Conservation (phyloP, 1,140 invertebrate genomes). For the Plectrocnemia conspersa region DNA sequence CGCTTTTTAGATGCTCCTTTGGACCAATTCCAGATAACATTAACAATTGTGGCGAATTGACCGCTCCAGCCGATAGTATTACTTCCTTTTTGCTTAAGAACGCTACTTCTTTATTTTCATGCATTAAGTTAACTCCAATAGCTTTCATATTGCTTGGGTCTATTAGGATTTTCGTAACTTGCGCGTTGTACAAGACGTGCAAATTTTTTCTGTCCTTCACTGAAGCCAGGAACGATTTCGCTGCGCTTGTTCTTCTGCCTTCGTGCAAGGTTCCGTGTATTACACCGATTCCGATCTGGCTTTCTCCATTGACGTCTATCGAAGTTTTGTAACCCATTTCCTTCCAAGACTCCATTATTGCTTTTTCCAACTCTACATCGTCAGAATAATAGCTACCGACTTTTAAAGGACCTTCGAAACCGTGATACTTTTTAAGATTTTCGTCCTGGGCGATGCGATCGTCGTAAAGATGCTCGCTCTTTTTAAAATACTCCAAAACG, state of each 20-base stretch:
- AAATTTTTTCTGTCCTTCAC: conserved; percentile 60
- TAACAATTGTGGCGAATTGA: conserved; percentile 52
- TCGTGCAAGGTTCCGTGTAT: conserved; percentile 48
- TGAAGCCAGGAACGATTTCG: conserved; percentile 55
- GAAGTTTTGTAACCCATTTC: conserved; percentile 47
- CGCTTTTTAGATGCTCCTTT: conserved; percentile 41
- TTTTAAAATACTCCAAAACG: conserved; percentile 59
- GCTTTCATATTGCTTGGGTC: conserved; percentile 37
- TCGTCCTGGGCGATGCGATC: conserved; percentile 40
- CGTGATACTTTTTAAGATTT: conserved; percentile 40
- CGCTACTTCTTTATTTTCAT: conserved; percentile 34
- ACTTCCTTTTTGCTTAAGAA: conserved; percentile 51
- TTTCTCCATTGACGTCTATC: conserved; percentile 49
- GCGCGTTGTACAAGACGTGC: conserved; percentile 58
- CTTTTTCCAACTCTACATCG: conserved; percentile 36
- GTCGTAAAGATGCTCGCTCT: conserved; percentile 42
- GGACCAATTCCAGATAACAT: conserved; percentile 49
- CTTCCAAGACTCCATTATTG: conserved; percentile 48
- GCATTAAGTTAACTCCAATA: conserved; percentile 41
- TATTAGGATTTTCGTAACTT: conserved; percentile 51
- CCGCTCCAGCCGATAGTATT: conserved; percentile 52
- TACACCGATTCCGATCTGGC: conserved; percentile 50
- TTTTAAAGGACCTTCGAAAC: conserved; percentile 42
- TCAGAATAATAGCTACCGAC: conserved; percentile 39
- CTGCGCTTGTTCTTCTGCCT: conserved; percentile 59